Evolutionary conservation across 2,888 invertebrate genomes (phyloP), one percentile per base, ranked within the genome.

Genomic region (Meteorus cinctellus): DNA sequence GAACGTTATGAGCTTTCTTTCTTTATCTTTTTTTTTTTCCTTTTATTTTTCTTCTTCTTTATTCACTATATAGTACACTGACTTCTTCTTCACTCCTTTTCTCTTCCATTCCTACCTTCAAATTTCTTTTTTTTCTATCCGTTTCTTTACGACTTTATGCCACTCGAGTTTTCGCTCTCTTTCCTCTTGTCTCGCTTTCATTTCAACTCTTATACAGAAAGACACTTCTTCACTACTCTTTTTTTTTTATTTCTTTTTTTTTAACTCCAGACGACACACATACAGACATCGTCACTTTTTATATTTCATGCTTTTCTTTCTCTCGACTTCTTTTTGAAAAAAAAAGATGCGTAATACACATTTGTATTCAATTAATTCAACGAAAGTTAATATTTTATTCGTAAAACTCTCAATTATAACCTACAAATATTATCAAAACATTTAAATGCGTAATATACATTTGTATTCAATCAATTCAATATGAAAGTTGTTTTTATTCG

Each of bases 1-100:
- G 81, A 78, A 78, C 79, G 79, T 85, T 87, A 88, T 86, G 85
- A 84, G 83, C 78, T 74, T 73, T 60, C 74, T 70, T 62, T 66
- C 36, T n/a, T 70, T 73, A 41, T 72, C 34, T 63, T 59, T 59
- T 51, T 66, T n/a, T 70, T 34, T 24, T 24, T 63, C 60, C 14
- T 34, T 76, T 65, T 45, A 27, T 67, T 24, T 36, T 31, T 72
- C 51, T 63, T 72, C 51, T 63, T 72, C 29, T 63, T 74, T 68
- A 36, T 69, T 41, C 16, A 59, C 67, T 73, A n/a, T 60, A 55
- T 69, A 72, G 73, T 72, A 74, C 62, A 71, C 48, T 68, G 74
- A 74, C 75, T 78, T 77, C 75, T 78, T 78, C 72, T n/a, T 34
- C 77, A 71, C 48, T 76, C 72, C 72, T 63, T 24, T 63, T 45